phyloP scores from a whole-genome alignment of 2,113 vertebrate species.

The Isurus oxyrinchus region DNA sequence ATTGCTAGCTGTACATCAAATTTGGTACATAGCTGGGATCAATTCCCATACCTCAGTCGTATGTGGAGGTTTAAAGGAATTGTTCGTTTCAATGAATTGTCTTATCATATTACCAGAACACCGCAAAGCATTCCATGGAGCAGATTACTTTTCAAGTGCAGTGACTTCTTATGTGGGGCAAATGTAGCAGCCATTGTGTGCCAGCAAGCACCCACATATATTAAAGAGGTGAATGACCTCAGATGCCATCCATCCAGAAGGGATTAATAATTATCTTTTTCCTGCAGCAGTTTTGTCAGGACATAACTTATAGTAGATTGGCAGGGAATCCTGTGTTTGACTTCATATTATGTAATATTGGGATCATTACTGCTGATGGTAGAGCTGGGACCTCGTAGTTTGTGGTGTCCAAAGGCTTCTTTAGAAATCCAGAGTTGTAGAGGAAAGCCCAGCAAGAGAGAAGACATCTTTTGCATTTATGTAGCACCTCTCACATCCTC shows the following conservation, averaged over 20 bases:
- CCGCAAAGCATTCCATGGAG: background rate
- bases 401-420: background rate
- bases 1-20: background rate
- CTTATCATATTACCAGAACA: background rate
- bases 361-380: background rate
- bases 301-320: background rate
- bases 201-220: background rate
- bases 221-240: background rate
- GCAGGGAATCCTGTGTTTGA: background rate
- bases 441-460: background rate
- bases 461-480: background rate
- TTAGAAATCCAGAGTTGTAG: background rate
- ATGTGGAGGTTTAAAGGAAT: background rate
- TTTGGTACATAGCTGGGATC: background rate
- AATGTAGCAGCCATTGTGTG: background rate
- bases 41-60: background rate
- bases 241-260: background rate
- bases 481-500: background rate
- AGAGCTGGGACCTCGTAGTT: background rate
- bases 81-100: background rate
- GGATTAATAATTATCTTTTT: background rate
- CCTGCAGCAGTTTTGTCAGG: background rate
- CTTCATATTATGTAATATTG: background rate
- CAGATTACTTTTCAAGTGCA: conserved; percentile 9
- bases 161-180: background rate